Base-by-base conservation (phyloP, 2,113 vertebrate species). In the Pygoscelis adeliae region DNA sequence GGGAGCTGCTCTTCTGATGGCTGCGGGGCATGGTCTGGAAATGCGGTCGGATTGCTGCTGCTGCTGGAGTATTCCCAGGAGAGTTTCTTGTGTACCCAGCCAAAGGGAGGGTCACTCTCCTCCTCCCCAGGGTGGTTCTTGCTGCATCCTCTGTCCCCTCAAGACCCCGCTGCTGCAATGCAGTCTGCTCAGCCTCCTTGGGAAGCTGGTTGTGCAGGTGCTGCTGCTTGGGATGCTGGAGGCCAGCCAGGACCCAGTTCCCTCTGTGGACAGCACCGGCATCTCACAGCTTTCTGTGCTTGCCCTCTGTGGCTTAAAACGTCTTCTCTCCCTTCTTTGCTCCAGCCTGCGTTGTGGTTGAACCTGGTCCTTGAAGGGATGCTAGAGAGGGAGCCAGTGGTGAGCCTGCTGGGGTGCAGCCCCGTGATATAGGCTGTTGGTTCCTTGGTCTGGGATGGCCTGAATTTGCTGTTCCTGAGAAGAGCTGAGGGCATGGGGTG, bases 151-250 rank as follows among this genome's bases (percentile, higher is more conserved):
- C 58, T 92, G 79, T 85, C 67, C 55, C 81, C 73, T 83, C 72
- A 15, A 59, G 88, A 67, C 71, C 71, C 61, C 0, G 0, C 44
- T 96, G 81, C 95, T 90, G 96, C 93, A 93, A 34, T 90, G 93
- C 74, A 34, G 85, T 78, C 71, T 83, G 66, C 74, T 69, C 74
- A 9, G 47, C 76, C 6, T 11, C 82, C 81, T 61, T 11, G 44
- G 81, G 70, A 85, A 79, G 87, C 81, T 65, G 78, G 4, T 5
- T 42, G 36, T 70, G 76, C 93, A 90, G 82, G 53, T 93, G 88
- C 82, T 94, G 84, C 90, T 80, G 76, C 85, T 88, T 5, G 50
- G 92, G 85, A 88, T 90, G 77, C 83, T 95, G 90, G 94, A 89
- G 50, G n/a, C 46, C 76, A 74, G 90, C 90, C 92, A 90, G 90